A percentile compares a stretch with the other conserved stretches of the same genome.
Conservation (phyloP, 2,888 invertebrate genomes). For the Apamea epomidion region DNA sequence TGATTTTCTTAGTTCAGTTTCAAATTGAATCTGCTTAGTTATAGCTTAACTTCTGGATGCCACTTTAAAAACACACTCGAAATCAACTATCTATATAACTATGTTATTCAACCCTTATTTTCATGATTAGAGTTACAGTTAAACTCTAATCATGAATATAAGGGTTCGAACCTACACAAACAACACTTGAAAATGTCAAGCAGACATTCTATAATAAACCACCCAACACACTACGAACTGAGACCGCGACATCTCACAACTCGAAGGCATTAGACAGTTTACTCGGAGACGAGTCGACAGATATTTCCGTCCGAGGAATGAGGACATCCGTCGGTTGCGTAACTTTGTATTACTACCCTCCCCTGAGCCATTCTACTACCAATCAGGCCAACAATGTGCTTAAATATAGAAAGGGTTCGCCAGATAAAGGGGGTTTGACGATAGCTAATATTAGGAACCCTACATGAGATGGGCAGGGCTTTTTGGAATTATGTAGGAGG, state of each 20-base stretch:
- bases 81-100: not conserved
- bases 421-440: constrained; percentile 59
- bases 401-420: constrained; percentile 67
- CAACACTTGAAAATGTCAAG: not conserved
- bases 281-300: constrained; percentile 62
- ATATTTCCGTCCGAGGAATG: constrained; percentile 81
- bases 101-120: not conserved
- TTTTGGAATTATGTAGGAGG: constrained; percentile 57
- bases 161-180: not conserved
- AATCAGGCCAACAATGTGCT: constrained; percentile 64
- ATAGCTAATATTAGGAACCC: constrained; percentile 58
- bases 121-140: not conserved
- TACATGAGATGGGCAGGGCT: constrained; percentile 48
- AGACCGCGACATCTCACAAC: constrained; percentile 44
- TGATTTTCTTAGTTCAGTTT: not conserved
- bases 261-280: constrained; percentile 44
- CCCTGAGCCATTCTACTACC: constrained; percentile 57
- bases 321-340: constrained; percentile 80
- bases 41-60: not conserved
- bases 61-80: not conserved
- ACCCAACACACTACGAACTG: not conserved
- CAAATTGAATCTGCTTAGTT: not conserved
- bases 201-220: not conserved
- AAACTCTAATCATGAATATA: not conserved
- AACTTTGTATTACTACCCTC: constrained; percentile 73